Conservation (phyloP, 2,113 vertebrate genomes). For the Chloroceryle aenea region DNA sequence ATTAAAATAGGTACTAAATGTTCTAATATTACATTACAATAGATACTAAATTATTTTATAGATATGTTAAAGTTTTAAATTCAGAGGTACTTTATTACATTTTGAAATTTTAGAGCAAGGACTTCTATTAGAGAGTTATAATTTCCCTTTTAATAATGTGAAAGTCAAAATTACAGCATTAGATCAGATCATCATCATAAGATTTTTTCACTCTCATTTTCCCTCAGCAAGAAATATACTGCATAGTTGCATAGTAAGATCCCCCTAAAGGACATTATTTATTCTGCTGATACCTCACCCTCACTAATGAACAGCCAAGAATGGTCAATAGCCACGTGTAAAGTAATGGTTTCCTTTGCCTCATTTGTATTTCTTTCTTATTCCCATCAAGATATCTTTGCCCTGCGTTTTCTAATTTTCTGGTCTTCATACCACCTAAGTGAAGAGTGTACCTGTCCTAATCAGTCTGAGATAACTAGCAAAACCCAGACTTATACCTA, state of each 20-base stretch:
- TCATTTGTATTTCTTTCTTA: background rate
- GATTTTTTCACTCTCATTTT: background rate
- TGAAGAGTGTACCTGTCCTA: background rate
- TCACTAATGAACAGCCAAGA: background rate
- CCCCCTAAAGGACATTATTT: background rate
- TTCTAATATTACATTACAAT: slow-evolving; percentile 36
- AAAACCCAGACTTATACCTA: background rate
- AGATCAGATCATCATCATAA: background rate
- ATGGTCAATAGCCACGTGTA: background rate
- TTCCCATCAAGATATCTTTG: background rate
- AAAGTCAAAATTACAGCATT: background rate
- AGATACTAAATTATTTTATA: slow-evolving; percentile 57
- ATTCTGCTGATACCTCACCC: background rate
- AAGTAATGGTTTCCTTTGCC: background rate
- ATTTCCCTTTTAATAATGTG: slow-evolving; percentile 19
- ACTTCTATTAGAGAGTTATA: background rate
- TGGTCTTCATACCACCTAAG: background rate
- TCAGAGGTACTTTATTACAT: slow-evolving; percentile 28
- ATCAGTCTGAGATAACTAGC: background rate
- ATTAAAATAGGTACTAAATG: slow-evolving; percentile 45
- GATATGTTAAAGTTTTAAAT: slow-evolving; percentile 50
- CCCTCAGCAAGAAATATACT: background rate
- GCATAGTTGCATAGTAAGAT: background rate
- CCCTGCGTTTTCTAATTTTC: background rate
- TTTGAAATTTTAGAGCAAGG: slow-evolving; percentile 26